Evolutionary conservation across 2,888 invertebrate genomes (phyloP), one percentile per base, ranked within the genome.

Genomic region (Lapara coniferarum): DNA sequence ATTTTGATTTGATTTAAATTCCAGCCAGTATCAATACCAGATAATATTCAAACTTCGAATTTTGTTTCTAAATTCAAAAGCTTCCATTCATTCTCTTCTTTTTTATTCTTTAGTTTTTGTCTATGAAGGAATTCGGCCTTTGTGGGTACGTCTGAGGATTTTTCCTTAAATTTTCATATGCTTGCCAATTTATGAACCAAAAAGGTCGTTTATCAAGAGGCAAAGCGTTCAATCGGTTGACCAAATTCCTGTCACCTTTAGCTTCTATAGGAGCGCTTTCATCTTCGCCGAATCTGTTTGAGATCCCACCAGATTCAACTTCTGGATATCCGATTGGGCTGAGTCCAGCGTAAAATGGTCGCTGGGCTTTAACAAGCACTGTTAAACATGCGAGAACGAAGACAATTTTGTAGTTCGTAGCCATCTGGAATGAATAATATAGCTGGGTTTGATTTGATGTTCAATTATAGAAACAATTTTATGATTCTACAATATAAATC

Each of bases 171-270:
- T 88, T 92, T 73, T 96, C 95, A 59, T 96, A 95, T 0, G 94
- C 94, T 67, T 94, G 90, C 77, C 95, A 95, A 81, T 96, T 96
- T 25, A 96, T 73, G 70, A 94, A 95, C 96, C 96, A 96, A 83
- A 96, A 96, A 0, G 96, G 96, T 77, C 94, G 93, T 55, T 95
- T 91, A 56, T 96, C 95, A 55, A 89, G 81, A 0, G 96, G 96
- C 91, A 95, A 90, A 16, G 89, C 83, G 73, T 93, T 94, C 10
- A 96, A 83, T 71, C 94, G 87, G 71, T 95, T 91, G 0, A 96
- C 89, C n/a, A 95, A 84, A 25, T 92, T 86, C 37, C 80, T 83
- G 77, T 96, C 95, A 10, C 95, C 95, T 70, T 91, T 86, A 0
- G 95, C 95, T 79, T 96, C 95, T 10, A 95, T 89, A 0, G 96